phyloP scores from a whole-genome alignment of 2,797 vertebrate species.

The Takifugu rubripes region DNA sequence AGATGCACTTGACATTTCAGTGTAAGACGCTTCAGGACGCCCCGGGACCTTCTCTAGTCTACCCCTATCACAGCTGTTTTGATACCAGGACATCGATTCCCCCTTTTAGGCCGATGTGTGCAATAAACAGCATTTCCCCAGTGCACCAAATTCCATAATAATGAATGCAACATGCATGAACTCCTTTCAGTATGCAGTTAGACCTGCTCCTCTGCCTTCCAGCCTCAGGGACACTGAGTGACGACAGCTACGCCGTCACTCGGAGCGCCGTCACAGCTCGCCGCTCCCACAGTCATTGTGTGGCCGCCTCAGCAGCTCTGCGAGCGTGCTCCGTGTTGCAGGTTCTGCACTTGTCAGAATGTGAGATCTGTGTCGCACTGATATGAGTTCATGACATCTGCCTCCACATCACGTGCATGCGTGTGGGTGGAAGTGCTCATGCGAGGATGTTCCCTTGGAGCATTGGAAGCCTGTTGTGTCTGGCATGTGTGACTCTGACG shows the following conservation, averaged over 20 bases:
- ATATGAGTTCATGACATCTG: background rate
- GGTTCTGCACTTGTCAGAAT: constrained; percentile 15
- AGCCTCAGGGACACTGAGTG: constrained; percentile 49
- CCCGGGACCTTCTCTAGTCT: too few relatives aligned
- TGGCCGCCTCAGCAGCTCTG: constrained; percentile 21
- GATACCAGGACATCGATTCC: too few relatives aligned
- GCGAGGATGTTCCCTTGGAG: constrained; percentile 20
- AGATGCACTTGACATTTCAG: too few relatives aligned
- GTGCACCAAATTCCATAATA: background rate
- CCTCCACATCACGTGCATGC: background rate
- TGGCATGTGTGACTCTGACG: constrained; percentile 48
- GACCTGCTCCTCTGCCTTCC: constrained; percentile 29
- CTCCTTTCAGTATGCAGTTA: constrained; percentile 9
- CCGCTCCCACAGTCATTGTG: constrained; percentile 33
- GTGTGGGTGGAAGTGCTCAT: constrained; percentile 16
- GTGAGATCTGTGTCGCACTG: background rate
- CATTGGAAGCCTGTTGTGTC: constrained; percentile 24
- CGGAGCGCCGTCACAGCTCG: constrained; percentile 45
- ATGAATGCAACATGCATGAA: background rate
- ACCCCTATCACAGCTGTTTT: too few relatives aligned
- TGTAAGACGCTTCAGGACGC: too few relatives aligned
- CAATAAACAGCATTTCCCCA: too few relatives aligned
- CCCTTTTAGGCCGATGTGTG: too few relatives aligned
- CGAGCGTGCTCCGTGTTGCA: constrained; percentile 27
- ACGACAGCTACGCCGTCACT: constrained; percentile 46